Conservation (phyloP, 2,888 invertebrate genomes). For the Ennomos quercinarius region DNA sequence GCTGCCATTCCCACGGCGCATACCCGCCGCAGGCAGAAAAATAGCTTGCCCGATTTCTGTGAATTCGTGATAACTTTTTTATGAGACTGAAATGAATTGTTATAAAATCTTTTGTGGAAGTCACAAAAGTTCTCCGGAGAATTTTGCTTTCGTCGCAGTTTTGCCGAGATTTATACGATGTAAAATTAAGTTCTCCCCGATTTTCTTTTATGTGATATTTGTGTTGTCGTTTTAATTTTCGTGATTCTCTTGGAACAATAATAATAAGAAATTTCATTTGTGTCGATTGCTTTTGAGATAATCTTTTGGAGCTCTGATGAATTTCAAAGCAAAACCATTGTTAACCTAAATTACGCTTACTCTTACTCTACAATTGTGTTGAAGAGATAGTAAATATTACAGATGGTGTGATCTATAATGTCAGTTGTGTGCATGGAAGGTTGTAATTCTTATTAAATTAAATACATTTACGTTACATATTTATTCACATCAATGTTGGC, state of each 20-base stretch:
- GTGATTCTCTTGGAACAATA: conserved; percentile 19
- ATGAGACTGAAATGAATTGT: conserved; percentile 80
- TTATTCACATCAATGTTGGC: conserved; percentile 54
- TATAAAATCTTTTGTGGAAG: conserved; percentile 77
- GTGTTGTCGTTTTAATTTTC: conserved; percentile 33
- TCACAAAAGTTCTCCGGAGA: conserved; percentile 73
- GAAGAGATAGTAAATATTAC: conserved; percentile 50
- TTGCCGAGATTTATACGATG: conserved; percentile 69
- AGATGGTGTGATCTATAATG: conserved; percentile 57
- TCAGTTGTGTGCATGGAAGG: conserved; percentile 44
- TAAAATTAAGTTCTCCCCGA: conserved; percentile 57
- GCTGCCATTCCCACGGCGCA: conserved; percentile 71
- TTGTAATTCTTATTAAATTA: conserved; percentile 45
- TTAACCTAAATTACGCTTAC: conserved; percentile 17
- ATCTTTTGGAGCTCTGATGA: neutral
- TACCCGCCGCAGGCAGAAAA: conserved; percentile 70
- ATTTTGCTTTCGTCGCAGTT: conserved; percentile 71
- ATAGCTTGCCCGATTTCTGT: conserved; percentile 76
- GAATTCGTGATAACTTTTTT: conserved; percentile 82
- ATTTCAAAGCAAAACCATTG: neutral
- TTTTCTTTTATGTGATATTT: conserved; percentile 37
- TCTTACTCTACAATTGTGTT: conserved; percentile 43
- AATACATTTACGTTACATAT: conserved; percentile 48
- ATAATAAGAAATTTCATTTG: conserved; percentile 13
- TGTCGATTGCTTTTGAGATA: neutral